Conservation (phyloP, 2,113 vertebrate species). For the Sebastes schlegelii region DNA sequence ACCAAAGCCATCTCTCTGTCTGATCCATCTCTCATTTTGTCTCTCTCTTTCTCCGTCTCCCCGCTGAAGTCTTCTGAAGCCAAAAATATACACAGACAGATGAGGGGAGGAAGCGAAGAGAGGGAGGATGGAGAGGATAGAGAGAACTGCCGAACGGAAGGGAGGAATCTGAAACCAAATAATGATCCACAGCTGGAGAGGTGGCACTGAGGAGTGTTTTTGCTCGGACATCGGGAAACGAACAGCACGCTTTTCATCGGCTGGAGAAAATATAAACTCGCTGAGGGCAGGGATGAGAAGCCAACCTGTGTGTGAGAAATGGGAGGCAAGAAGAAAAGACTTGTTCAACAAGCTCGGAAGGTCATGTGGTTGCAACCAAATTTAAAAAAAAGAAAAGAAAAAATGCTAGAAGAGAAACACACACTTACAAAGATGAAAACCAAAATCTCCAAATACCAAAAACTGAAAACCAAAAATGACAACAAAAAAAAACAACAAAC, state of each 20-base stretch:
- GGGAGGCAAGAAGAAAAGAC: constrained; percentile 72
- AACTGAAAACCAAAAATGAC: constrained; percentile 85
- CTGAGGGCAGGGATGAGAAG: constrained; percentile 76
- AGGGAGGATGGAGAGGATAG: constrained; percentile 71
- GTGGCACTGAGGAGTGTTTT: constrained; percentile 65
- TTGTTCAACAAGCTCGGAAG: constrained; percentile 64
- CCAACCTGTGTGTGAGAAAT: constrained; percentile 56
- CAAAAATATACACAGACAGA: constrained; percentile 83
- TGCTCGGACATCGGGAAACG: constrained; percentile 39
- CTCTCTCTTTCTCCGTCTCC: constrained; percentile 68
- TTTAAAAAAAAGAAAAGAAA: constrained; percentile 14
- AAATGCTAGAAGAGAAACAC: constrained; percentile 68
- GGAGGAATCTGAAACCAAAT: constrained; percentile 83
- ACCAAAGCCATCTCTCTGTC: constrained; percentile 87
- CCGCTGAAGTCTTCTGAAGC: constrained; percentile 79
- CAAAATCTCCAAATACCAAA: constrained; percentile 87
- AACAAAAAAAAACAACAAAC: constrained; percentile 68
- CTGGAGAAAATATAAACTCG: constrained; percentile 37
- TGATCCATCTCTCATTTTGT: constrained; percentile 67
- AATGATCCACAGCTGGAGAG: constrained; percentile 73
- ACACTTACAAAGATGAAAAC: constrained; percentile 78
- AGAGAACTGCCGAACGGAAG: constrained; percentile 76
- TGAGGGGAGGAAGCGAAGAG: constrained; percentile 63
- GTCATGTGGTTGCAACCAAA: constrained; percentile 69
- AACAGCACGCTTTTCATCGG: constrained; percentile 50